Evolutionary conservation across 1,140 invertebrate species (phyloP).

Genomic region (Caenorhabditis latens): DNA sequence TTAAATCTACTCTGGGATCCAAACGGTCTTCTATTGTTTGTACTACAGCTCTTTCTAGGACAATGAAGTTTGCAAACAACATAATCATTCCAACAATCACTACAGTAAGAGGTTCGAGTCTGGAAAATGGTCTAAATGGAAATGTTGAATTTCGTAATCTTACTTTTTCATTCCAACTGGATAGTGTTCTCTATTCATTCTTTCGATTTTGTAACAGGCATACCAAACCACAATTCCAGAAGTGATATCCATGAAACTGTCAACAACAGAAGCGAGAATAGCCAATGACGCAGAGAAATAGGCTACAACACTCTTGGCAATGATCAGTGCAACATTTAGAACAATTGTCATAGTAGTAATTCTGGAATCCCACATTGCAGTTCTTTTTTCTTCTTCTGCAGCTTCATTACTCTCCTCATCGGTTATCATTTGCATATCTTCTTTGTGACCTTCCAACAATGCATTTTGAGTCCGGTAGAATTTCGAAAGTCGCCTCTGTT

Average conservation of each 20-base stretch:
- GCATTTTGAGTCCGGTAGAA: conserved; percentile 35
- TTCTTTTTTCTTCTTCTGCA: background rate
- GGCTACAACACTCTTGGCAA: conserved; percentile 59
- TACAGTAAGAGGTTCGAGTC: conserved; percentile 65
- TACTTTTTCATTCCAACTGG: conserved; percentile 60
- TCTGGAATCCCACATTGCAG: conserved; percentile 56
- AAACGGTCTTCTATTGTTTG: conserved; percentile 58
- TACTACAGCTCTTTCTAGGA: conserved; percentile 61
- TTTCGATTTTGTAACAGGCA: conserved; percentile 57
- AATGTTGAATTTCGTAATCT: background rate
- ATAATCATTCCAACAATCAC: conserved; percentile 66
- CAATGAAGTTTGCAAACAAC: conserved; percentile 67
- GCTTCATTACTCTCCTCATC: conserved; percentile 9
- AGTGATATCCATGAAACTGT: conserved; percentile 68
- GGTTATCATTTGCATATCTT: conserved; percentile 7
- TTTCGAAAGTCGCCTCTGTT: background rate
- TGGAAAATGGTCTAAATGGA: background rate
- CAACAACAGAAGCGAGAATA: conserved; percentile 63
- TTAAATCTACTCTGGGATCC: conserved; percentile 63
- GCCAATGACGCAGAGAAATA: conserved; percentile 64
- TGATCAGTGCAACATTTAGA: conserved; percentile 62
- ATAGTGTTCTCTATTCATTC: conserved; percentile 59
- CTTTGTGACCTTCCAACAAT: conserved; percentile 20
- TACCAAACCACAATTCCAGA: conserved; percentile 64
- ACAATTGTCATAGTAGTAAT: conserved; percentile 61